Conservation (phyloP, 2,888 invertebrate genomes). For the Hoplodrina ambigua region DNA sequence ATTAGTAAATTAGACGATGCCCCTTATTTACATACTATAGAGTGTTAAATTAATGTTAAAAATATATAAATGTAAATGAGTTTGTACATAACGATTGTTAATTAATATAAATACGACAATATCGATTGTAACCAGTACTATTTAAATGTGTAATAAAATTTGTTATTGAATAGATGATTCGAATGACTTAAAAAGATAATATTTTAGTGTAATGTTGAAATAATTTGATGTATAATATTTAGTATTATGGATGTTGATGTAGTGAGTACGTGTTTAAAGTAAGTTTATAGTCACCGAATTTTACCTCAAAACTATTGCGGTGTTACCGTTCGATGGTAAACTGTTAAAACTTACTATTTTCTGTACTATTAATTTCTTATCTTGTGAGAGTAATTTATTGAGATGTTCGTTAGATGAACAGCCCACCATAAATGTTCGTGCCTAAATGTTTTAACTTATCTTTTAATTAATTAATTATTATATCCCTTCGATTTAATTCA, state of each 20-base stretch:
- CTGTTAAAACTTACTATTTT: constrained; percentile 31
- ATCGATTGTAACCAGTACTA: constrained; percentile 26
- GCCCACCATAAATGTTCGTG: constrained; percentile 61
- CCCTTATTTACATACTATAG: constrained; percentile 82
- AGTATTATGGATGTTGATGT: constrained; percentile 19
- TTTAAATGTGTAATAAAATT: constrained; percentile 12
- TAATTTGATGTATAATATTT: constrained; percentile 19
- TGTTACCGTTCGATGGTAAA: constrained; percentile 42
- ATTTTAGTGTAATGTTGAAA: constrained; percentile 5
- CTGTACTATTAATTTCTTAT: constrained; percentile 37
- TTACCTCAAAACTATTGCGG: constrained; percentile 70
- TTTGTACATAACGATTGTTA: constrained; percentile 55
- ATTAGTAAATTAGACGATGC: constrained; percentile 80
- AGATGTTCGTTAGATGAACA: constrained; percentile 44
- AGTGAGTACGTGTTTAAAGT: constrained; percentile 35
- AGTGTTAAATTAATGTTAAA: constrained; percentile 73
- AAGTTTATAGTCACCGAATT: constrained; percentile 72
- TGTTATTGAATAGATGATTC: constrained; percentile 17
- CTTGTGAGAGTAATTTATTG: constrained; percentile 48
- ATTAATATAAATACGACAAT: constrained; percentile 14
- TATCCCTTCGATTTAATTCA: constrained; percentile 43
- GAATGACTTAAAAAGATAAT: neutral
- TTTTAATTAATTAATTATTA: constrained; percentile 30
- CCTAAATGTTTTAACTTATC: constrained; percentile 54
- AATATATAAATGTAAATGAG: constrained; percentile 41